Base-by-base conservation (phyloP, 53 echinoderm and acorn worm species). In the Hippasteria phrygiana region DNA sequence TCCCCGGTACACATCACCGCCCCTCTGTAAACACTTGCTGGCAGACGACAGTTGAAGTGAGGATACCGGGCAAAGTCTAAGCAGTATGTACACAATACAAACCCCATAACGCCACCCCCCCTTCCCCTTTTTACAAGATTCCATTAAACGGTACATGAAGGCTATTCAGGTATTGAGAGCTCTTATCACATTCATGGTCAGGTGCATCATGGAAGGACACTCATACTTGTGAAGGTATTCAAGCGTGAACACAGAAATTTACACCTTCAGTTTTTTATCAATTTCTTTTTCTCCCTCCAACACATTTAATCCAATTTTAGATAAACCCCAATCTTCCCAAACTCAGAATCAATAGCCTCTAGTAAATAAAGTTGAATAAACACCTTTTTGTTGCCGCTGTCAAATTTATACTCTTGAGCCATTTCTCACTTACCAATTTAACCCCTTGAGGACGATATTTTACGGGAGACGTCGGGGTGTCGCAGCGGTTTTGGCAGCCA, bases 51-150 rank as follows among this genome's bases (percentile, higher is more conserved):
- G 17, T 37, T 72, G 42, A 72, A 40, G 24, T 26, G 26, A 59
- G 72, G 72, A 24, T 42, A 72, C 72, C 72, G 72, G 42, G 42
- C 43, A 72, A 72, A 72, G 72, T 72, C 41, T 24, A 39, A 40
- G 42, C 41, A 12, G 37, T 35, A 35, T 4, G 24, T 24, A 14
- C 36, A 35, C 69, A 67, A 35, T 13, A 26, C 34, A 8, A 27
- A 2, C 20, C 8, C 28, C 3, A 17, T 33, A 33, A 0, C 69
- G 32, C 27, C 32, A 33, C 5, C 69, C 34, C 27, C 32, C 27
- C 16, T 17, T 35, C 16, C 28, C 14, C 11, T 37, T 37, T 29
- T 35, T 14, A 67, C 36, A 33, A 59, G 59, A 20, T 3, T 4
- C 59, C 26, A 59, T 59, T n/a, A 24, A 59, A 59, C 3, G 34